phyloP scores from a whole-genome alignment of 2,113 vertebrate genomes.

The Paraplagusia blochii region DNA sequence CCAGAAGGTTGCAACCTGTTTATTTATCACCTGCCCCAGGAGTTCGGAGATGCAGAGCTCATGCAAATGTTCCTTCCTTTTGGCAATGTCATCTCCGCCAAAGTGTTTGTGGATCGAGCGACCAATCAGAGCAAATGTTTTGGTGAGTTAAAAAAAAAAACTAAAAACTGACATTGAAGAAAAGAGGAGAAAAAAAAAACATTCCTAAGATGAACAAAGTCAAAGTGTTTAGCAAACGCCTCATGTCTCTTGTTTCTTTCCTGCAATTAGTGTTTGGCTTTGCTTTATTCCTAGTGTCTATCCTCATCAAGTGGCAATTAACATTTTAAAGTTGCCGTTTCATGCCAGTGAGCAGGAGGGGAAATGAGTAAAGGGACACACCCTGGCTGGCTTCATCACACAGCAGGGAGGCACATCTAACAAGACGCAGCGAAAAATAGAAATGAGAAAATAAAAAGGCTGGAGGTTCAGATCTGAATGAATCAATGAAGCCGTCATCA shows the following conservation, averaged over 20 bases:
- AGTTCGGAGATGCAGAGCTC: conserved; percentile 96
- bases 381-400: conserved; percentile 30
- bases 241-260: conserved; percentile 39
- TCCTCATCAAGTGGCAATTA: conserved; percentile 69
- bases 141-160: conserved; percentile 77
- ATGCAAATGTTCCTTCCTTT: conserved; percentile 98
- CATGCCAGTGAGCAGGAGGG: conserved; percentile 45
- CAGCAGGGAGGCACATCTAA: conserved; percentile 22
- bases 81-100: conserved; percentile 97
- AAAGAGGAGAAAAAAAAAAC: background rate
- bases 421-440: conserved; percentile 17
- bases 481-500: conserved; percentile 8
- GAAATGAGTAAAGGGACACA: background rate
- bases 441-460: background rate
- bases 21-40: conserved; percentile 99
- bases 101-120: conserved; percentile 97
- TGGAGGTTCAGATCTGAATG: background rate
- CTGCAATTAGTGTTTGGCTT: conserved; percentile 54
- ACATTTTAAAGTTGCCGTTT: conserved; percentile 60
- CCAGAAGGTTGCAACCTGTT: conserved; percentile 99
- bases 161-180: conserved; percentile 5
- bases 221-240: conserved; percentile 45
- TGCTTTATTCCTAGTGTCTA: conserved; percentile 59
- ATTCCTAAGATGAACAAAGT: conserved; percentile 19
- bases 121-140: conserved; percentile 99